Conservation (phyloP, 2,888 invertebrate genomes). For the Spodoptera picta region DNA sequence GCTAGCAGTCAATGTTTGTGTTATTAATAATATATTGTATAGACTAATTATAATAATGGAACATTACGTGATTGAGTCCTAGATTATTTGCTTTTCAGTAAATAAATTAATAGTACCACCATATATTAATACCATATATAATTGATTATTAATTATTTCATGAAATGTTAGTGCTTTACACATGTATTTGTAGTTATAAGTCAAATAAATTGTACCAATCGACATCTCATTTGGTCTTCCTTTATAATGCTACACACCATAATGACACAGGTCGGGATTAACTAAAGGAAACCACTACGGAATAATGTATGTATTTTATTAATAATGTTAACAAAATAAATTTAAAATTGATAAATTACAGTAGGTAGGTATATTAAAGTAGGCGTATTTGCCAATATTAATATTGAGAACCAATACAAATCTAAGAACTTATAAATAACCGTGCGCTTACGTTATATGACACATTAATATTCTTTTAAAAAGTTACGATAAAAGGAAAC, state of each 20-base stretch:
- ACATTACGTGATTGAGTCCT: conserved; percentile 47
- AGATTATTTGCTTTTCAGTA: conserved; percentile 54
- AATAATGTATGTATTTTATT: conserved; percentile 54
- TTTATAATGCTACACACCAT: conserved; percentile 12
- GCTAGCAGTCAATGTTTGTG: conserved; percentile 55
- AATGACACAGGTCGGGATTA: background rate
- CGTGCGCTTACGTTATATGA: conserved; percentile 52
- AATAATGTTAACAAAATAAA: conserved; percentile 61
- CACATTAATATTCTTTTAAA: conserved; percentile 44
- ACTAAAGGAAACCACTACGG: conserved; percentile 23
- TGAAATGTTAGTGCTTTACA: conserved; percentile 62
- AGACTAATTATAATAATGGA: conserved; percentile 52
- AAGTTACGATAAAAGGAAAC: conserved; percentile 12
- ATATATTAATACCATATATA: conserved; percentile 54
- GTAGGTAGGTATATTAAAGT: conserved; percentile 37
- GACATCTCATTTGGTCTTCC: conserved; percentile 56
- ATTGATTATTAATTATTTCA: conserved; percentile 54
- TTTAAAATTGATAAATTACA: conserved; percentile 45
- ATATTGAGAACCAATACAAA: conserved; percentile 50
- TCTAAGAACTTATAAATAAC: conserved; percentile 43
- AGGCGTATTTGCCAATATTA: conserved; percentile 28
- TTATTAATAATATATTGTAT: conserved; percentile 51
- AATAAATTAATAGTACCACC: conserved; percentile 49
- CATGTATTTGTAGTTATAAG: conserved; percentile 82
- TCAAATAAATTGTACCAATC: conserved; percentile 81